Conservation (phyloP, 2,113 vertebrate species). For the Jacana jacana region DNA sequence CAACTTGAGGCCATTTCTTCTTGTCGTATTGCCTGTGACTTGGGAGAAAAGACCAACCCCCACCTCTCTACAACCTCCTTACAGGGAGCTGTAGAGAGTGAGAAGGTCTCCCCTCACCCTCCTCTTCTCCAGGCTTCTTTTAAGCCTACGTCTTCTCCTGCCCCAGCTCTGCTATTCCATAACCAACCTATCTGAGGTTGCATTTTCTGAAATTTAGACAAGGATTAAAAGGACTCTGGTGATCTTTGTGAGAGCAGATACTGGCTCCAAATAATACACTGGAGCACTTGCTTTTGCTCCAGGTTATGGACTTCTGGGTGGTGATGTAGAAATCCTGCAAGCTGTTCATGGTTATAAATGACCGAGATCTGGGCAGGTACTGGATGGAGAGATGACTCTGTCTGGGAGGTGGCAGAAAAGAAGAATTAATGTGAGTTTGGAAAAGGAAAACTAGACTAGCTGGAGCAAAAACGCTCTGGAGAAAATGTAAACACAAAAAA, state of each 20-base stretch:
- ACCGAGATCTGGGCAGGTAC: neutral
- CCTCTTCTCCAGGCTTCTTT: neutral
- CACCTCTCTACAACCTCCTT: too few relatives aligned
- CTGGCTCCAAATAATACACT: neutral
- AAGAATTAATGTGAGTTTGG: neutral
- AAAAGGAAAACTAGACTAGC: neutral
- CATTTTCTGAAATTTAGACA: neutral
- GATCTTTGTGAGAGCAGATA: neutral
- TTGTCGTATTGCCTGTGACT: too few relatives aligned
- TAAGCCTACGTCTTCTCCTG: neutral
- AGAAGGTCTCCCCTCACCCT: too few relatives aligned
- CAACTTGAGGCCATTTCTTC: too few relatives aligned
- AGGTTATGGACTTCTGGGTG: neutral
- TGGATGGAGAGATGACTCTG: neutral
- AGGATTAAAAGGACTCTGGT: neutral
- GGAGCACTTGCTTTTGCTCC: neutral
- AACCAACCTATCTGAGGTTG: neutral
- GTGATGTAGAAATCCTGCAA: neutral
- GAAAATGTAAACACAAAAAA: conserved; percentile 27
- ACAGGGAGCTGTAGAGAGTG: too few relatives aligned
- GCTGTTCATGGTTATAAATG: neutral
- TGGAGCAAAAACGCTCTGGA: neutral
- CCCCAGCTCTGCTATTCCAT: neutral
- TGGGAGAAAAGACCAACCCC: too few relatives aligned
- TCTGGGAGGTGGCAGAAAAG: neutral